Conservation (phyloP, 2,888 invertebrate genomes). For the Spodoptera littoralis region DNA sequence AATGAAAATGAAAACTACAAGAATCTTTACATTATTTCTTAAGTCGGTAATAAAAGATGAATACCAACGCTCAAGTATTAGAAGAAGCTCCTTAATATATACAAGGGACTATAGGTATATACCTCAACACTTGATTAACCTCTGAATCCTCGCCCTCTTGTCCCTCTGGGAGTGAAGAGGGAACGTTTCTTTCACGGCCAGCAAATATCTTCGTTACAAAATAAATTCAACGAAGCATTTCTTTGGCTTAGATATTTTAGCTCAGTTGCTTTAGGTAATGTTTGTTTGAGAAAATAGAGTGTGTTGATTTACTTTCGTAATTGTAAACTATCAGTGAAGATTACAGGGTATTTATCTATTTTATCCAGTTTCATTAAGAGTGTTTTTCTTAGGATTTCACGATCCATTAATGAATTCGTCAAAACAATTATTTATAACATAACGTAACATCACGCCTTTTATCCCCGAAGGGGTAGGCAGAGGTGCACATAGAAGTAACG, state of each 20-base stretch:
- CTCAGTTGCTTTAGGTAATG: not conserved
- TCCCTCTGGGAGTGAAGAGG: slow-evolving; percentile 13
- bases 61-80: not conserved
- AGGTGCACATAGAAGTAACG: too few relatives aligned
- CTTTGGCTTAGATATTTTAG: slow-evolving; percentile 19
- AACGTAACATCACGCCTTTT: too few relatives aligned
- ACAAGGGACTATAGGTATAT: not conserved
- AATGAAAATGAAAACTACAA: too few relatives aligned
- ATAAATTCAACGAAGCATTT: slow-evolving; percentile 30
- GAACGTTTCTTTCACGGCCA: slow-evolving; percentile 23
- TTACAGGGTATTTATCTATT: not conserved
- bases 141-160: slow-evolving; percentile 6
- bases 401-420: too few relatives aligned
- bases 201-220: slow-evolving; percentile 41
- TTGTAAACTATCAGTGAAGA: not conserved
- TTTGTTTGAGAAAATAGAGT: slow-evolving; percentile 9
- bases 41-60: too few relatives aligned
- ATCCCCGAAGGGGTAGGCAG: too few relatives aligned
- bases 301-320: slow-evolving; percentile 16
- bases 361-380: too few relatives aligned
- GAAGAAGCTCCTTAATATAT: not conserved
- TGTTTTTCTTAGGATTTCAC: too few relatives aligned
- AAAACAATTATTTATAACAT: too few relatives aligned
- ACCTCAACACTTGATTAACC: slow-evolving; percentile 35
- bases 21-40: too few relatives aligned